Evolutionary conservation across 2,888 invertebrate species (phyloP), one percentile per base, ranked within the genome.

Genomic region (Drosophila rubida): DNA sequence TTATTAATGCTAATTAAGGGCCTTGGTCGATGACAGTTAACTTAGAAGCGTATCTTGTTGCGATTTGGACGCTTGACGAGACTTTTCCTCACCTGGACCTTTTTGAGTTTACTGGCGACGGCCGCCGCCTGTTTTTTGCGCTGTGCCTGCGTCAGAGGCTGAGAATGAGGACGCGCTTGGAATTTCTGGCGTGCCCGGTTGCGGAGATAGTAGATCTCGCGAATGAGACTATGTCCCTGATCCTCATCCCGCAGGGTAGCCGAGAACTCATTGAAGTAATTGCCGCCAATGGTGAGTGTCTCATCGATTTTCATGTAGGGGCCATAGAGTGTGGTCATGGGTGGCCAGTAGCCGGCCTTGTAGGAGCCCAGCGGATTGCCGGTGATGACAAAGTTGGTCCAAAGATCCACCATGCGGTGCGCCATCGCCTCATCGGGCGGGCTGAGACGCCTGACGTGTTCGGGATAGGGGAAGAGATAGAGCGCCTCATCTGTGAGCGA

Each of bases 401-500:
- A 92, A 2, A 92, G 73, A 2, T 92, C 90, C 2, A 93, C 91
- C 92, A 94, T 92, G 45, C 91, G 91, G 16, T 90, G 90, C 0
- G 93, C 92, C 62, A 93, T 90, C 9, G 78, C 71, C 58, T 78
- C 75, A 63, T 93, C 93, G 7, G 89, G 84, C 2, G 89, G 87
- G 78, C 91, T 92, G 0, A 93, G 78, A 0, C 82, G 73, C 25
- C 79, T 78, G 0, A 87, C 91, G 58, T 91, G 90, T 0, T 89
- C 83, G 3, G 91, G 91, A 67, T 91, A 91, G 9, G 92, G 92
- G 76, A 94, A 94, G n/a, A 94, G 84, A 76, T 94, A 93, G 4
- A 94, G 91, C 0, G 94, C 91, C 74, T 94, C 94, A 69, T 94
- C 94, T 1, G 94, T 93, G 50, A 94, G 92, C 9, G 94, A 93